Percentiles rank a stretch among this genome's conserved stretches.
phyloP scores from a whole-genome alignment of 2,888 invertebrate genomes.

The Limnephilus marmoratus region DNA sequence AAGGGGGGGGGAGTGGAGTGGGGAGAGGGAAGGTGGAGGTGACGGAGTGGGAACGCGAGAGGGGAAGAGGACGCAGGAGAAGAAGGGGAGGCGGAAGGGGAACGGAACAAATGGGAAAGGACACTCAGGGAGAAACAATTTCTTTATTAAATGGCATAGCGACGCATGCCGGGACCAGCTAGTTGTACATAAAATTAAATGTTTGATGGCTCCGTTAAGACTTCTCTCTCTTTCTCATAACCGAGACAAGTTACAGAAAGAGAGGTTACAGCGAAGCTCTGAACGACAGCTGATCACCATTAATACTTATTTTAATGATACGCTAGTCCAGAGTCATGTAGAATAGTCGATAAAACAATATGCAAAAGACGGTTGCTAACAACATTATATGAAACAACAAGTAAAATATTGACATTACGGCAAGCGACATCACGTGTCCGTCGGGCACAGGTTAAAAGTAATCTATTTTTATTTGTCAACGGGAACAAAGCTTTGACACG shows the following conservation, averaged over 20 bases:
- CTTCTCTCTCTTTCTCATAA: not conserved
- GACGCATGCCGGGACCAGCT: too few relatives aligned
- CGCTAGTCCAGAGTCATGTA: not conserved
- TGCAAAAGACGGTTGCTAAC: not conserved
- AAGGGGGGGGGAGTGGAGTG: too few relatives aligned
- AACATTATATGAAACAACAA: not conserved
- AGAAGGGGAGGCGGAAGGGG: too few relatives aligned
- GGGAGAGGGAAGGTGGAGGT: too few relatives aligned
- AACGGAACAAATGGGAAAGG: too few relatives aligned
- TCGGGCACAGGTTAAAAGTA: not conserved
- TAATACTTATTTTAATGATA: not conserved
- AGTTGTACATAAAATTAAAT: too few relatives aligned
- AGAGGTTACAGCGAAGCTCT: not conserved
- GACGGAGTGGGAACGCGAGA: too few relatives aligned
- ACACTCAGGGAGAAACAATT: too few relatives aligned
- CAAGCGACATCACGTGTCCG: not conserved
- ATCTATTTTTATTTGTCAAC: not conserved
- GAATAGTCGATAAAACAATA: not conserved
- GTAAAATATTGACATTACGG: not conserved
- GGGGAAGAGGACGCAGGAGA: too few relatives aligned
- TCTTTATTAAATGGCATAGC: too few relatives aligned
- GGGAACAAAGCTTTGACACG: not conserved
- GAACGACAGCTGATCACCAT: not conserved
- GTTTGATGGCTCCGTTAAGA: not conserved
- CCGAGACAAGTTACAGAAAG: not conserved